Evolutionary conservation across 2,888 invertebrate species (phyloP), one percentile per base, ranked within the genome.

Genomic region (Lasioglossum marginatum): DNA sequence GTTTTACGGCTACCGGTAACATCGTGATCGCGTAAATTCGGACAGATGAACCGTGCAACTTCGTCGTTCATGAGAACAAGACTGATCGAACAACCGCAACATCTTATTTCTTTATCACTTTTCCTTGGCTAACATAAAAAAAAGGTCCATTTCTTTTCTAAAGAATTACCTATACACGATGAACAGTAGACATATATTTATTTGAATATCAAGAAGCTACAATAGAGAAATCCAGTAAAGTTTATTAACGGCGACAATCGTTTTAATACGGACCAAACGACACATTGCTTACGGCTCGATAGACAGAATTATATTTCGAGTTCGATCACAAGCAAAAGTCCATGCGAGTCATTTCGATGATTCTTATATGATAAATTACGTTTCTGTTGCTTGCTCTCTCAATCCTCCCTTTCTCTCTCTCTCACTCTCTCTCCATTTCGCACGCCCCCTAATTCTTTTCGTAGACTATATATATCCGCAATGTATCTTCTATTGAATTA

Each of bases 191-290:
- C 88, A 92, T 90, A 89, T 87, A 90, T 93, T 93, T 94, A 93
- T 93, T 93, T 88, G 84, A 91, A 92, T 91, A 93, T 92, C 88
- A 88, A 90, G 90, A 92, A 91, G 93, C 93, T 93, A 93, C 93
- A 93, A 91, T 89, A 92, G 88, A 91, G 83, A 90, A 88, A 78
- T 79, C 75, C 82, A 48, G 16, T 82, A 66, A 84, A 79, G 34
- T 82, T 31, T 43, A 66, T 45, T 66, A 57, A 71, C 63, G 74
- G 60, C 23, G 75, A 75, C 75, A 71, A 82, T 82, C 43, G 72
- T 60, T 77, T 79, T 63, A 76, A 52, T 74, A 68, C 73, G n/a
- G 63, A 77, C 57, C 52, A 52, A 70, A 45, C 75, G 37, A 77
- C 68, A 34, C 45, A 37, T 34, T n/a, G 37, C 40, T n/a, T 70